Base-by-base conservation (phyloP, 1,140 invertebrate species). In the Drosophila navojoa region DNA sequence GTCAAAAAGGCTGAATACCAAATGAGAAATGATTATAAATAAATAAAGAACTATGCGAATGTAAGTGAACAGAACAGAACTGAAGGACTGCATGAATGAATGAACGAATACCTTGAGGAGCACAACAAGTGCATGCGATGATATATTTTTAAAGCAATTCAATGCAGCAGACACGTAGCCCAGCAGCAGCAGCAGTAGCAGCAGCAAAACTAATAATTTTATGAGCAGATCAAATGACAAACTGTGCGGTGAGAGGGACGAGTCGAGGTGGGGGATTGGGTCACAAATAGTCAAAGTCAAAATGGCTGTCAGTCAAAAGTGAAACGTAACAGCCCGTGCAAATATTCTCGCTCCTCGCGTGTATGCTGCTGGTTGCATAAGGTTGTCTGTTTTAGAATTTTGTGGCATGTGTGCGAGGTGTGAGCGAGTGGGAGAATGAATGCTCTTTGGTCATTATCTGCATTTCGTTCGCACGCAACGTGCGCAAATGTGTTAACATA, bases 271-370 rank as follows among this genome's bases (percentile, higher is more conserved):
- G 32, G 16, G 3, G n/a, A n/a, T 22, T 38, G 22, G 66, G 7
- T 22, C 32, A 15, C 50, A 66, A 66, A 59, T 42, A 61, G 40
- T 45, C 60, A 70, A 45, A 72, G 80, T 76, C 81, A 80, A 84
- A 84, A 85, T 85, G 77, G 76, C 77, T 80, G 80, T 84, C 80
- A 84, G 76, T 84, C 81, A 84, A 85, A 79, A 85, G 72, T 84
- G 76, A 84, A 85, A 53, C 75, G 80, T 67, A 84, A 67, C 80
- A 85, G 67, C 58, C 71, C 50, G 63, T 67, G 47, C 50, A 32
- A 49, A 47, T 44, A 40, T 27, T 9, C 3, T 60, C 27, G 35
- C 25, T 62, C 66, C 54, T 53, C 22, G 32, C 27, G 38, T 32
- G 22, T 67, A 0, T 2, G 62, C 82, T 79, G 68, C 79, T 11